Conservation (phyloP, 1,140 invertebrate genomes). For the Drosophila pectinifera region DNA sequence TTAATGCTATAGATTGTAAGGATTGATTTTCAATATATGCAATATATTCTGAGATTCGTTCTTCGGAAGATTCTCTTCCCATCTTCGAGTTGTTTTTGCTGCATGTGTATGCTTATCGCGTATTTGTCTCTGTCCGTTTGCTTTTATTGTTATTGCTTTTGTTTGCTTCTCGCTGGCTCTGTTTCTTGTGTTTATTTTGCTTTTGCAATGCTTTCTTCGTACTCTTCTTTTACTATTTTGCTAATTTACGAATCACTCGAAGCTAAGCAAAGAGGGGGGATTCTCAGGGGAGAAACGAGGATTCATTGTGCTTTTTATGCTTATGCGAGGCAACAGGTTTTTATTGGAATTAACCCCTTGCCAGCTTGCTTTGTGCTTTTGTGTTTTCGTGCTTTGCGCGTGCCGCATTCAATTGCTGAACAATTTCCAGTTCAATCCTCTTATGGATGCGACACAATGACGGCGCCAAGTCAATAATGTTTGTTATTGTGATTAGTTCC, state of each 20-base stretch:
- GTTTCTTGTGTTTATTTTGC: constrained; percentile 8
- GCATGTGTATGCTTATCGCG: background rate
- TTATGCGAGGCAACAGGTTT: constrained; percentile 70
- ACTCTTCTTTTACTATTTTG: constrained; percentile 38
- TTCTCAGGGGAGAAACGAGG: background rate
- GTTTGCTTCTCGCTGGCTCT: constrained; percentile 29
- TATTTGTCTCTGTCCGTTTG: constrained; percentile 3
- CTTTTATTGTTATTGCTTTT: constrained; percentile 36
- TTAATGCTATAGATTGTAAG: too few relatives aligned
- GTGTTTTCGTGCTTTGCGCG: constrained; percentile 49
- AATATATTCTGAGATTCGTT: background rate
- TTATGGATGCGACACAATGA: constrained; percentile 46
- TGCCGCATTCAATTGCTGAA: constrained; percentile 67
- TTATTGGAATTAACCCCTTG: constrained; percentile 29
- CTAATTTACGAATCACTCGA: constrained; percentile 60
- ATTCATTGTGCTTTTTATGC: constrained; percentile 47
- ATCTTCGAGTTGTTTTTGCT: constrained; percentile 10
- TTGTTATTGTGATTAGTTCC: constrained; percentile 13
- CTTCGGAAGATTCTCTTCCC: background rate
- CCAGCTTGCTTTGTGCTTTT: background rate
- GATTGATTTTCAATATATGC: too few relatives aligned
- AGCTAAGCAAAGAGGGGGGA: background rate
- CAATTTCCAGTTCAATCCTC: constrained; percentile 73
- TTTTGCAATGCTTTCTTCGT: constrained; percentile 12
- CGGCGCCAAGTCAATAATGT: constrained; percentile 6